phyloP scores from a whole-genome alignment of 2,888 invertebrate genomes.

The Diplazon laetatorius region DNA sequence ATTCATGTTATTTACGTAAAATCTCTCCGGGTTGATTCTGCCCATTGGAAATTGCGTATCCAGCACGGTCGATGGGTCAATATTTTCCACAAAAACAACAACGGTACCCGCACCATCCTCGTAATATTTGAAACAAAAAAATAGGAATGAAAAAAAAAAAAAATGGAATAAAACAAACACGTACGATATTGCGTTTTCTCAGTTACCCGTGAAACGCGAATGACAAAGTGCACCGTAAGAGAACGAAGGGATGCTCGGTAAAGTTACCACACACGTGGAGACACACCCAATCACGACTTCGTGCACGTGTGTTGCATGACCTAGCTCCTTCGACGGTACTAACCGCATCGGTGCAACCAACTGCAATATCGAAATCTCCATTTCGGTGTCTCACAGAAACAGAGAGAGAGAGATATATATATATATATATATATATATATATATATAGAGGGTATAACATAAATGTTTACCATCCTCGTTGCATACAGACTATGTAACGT shows the following conservation, averaged over 20 bases:
- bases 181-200: slow-evolving; percentile 3
- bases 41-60: background rate
- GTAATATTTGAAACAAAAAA: too few relatives aligned
- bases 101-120: background rate
- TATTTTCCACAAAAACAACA: slow-evolving; percentile 8
- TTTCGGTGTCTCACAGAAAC: background rate
- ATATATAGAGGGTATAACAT: too few relatives aligned
- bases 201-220: background rate
- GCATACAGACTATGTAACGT: slow-evolving; percentile 17
- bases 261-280: slow-evolving; percentile 14
- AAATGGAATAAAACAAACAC: slow-evolving; percentile 1
- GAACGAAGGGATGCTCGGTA: slow-evolving; percentile 2
- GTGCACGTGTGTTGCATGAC: slow-evolving; percentile 1
- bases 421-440: too few relatives aligned
- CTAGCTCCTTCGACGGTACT: slow-evolving; percentile 15
- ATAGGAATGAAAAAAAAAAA: slow-evolving; percentile 1
- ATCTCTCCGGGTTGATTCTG: background rate
- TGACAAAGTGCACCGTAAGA: slow-evolving; percentile 15
- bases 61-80: background rate
- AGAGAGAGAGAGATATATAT: too few relatives aligned
- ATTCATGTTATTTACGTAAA: slow-evolving; percentile 7
- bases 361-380: slow-evolving; percentile 12
- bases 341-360: background rate
- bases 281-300: background rate
- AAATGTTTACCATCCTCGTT: slow-evolving; percentile 48